Evolutionary conservation across 2,888 invertebrate species (phyloP).

Genomic region (Phortica magna): DNA sequence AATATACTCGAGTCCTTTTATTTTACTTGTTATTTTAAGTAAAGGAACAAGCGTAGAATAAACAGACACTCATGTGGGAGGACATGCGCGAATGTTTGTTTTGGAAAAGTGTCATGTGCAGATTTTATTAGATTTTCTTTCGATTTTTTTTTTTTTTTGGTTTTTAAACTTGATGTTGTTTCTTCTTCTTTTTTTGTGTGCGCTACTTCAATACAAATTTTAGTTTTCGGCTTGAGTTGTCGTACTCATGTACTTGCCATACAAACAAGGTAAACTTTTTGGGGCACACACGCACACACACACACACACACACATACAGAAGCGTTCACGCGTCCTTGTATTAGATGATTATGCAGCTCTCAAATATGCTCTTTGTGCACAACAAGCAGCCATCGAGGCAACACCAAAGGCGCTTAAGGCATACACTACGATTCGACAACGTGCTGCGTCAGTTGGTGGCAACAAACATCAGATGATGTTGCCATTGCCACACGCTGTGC

Average conservation of each 20-base stretch:
- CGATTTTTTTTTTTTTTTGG: constrained; percentile 26
- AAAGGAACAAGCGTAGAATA: no score
- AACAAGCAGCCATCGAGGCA: neutral
- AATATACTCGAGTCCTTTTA: no score
- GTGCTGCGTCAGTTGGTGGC: constrained; percentile 34
- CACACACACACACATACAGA: constrained; percentile 22
- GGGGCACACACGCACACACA: neutral
- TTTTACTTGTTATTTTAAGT: no score
- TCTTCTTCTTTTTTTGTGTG: constrained; percentile 29
- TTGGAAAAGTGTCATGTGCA: constrained; percentile 47
- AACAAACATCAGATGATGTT: no score
- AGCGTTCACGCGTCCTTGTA: constrained; percentile 10
- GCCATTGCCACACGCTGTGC: no score
- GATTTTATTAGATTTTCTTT: constrained; percentile 38
- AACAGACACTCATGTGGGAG: neutral
- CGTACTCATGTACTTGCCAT: constrained; percentile 20
- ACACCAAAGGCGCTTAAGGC: no score
- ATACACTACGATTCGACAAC: no score
- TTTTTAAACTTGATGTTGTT: neutral
- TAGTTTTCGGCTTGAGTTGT: neutral
- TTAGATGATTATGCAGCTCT: constrained; percentile 56
- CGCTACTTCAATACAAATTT: constrained; percentile 24
- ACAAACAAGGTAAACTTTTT: neutral
- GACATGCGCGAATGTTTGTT: constrained; percentile 32
- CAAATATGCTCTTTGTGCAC: constrained; percentile 52